Base-by-base conservation (phyloP, 2,888 invertebrate genomes). In the Lacanobia wlatinum region DNA sequence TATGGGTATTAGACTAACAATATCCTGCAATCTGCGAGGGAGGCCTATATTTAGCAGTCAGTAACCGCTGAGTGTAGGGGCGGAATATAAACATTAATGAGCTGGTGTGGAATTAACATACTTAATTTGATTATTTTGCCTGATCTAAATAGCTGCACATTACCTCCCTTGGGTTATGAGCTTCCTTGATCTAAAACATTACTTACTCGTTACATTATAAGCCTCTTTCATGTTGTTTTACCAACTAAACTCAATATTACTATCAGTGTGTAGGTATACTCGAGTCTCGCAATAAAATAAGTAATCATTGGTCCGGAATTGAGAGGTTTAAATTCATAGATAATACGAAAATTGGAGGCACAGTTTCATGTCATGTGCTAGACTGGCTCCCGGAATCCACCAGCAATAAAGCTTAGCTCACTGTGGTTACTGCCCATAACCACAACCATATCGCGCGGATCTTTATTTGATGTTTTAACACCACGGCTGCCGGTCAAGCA, bases 331-430 rank as follows among this genome's bases (percentile, higher is more conserved):
- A 73, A 62, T 75, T 70, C 53, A 59, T 80, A 81, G 64, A 80
- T 78, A 70, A 78, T 81, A 79, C 65, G 68, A 82, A 86, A 81
- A 85, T 73, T 72, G 65, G 64, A 61, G 66, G 63, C 61, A 68
- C 62, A 64, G 59, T 84, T 73, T 84, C 74, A 76, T 83, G 86
- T 80, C 76, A 83, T 84, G 82, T 86, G 76, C 80, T 89, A 88
- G 0, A 48, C 18, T 7, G 43, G 12, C 16, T 38, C 82, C 78
- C 64, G 28, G 62, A 73, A 72, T 88, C 84, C 85, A 84, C 85
- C 73, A 78, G 84, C 84, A 89, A 89, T 91, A 90, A 90, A 88
- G 79, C 78, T 77, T 86, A 81, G 82, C 79, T 87, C 87, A 86
- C 82, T 81, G 81, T 84, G 52, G n/a, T 65, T 12, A 48, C 40